Evolutionary conservation across 2,797 vertebrate genomes (phyloP), one percentile per base, ranked within the genome.

Genomic region (Fundulus diaphanus): DNA sequence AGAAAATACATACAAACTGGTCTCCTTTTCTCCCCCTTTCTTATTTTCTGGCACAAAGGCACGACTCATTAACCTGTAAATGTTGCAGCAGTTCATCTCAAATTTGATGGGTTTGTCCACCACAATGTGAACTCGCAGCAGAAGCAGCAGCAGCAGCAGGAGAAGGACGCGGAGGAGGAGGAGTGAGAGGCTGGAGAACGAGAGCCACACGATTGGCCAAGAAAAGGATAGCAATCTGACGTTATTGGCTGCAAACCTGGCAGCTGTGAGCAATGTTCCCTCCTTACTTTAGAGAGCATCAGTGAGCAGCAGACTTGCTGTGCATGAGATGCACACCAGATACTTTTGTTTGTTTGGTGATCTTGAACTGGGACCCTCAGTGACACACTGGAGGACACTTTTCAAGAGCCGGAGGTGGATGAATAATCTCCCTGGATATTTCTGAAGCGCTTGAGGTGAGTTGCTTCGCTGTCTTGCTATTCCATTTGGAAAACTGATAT

Each of bases 211-310:
- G 68, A 93, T 92, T 93, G 92, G 92, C 80, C 72, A 63, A 85
- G 65, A 77, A 80, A 73, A 63, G 68, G 86, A 81, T 78, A 76
- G 46, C 77, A 80, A 78, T 79, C 35, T 56, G 56, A 73, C 65
- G 5, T 73, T 89, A 95, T 93, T 94, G 94, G 94, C 78, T 86
- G 74, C 56, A 80, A 81, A 84, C 82, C 87, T 89, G 83, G 81
- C 88, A 92, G 92, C 90, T 90, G 84, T 67, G 85, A 82, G 81
- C 87, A 77, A 87, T 89, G 84, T 89, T 90, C 86, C 91, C 92
- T 92, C 92, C 88, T 92, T 89, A 85, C 90, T 91, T 88, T 88
- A 89, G 87, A 88, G 85, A 92, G 92, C 90, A 92, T 92, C 89
- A 90, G 88, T 80, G 54, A 90, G 91, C 89, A 83, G 86, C 77